phyloP scores from a whole-genome alignment of 2,888 invertebrate species.

The Eupithecia inturbata region DNA sequence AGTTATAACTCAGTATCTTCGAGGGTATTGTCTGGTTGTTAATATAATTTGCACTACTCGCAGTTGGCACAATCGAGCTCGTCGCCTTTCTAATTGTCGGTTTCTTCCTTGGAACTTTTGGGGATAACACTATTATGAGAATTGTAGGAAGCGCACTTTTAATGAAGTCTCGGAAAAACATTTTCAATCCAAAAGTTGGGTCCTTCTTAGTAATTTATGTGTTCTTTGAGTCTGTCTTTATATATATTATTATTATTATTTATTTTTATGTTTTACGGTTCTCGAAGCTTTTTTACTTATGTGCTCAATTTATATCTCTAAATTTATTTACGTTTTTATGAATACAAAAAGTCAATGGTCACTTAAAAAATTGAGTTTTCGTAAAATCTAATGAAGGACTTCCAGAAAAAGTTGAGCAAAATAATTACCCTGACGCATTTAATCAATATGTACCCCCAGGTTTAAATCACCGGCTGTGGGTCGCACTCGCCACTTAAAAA shows the following conservation, averaged over 20 bases:
- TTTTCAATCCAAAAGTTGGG: neutral
- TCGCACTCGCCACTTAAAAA: slow-evolving; percentile 62
- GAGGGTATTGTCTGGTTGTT: slow-evolving; percentile 54
- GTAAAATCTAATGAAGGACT: slow-evolving; percentile 3
- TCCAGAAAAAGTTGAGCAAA: slow-evolving; percentile 22
- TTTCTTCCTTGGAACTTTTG: slow-evolving; percentile 59
- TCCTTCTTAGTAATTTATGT: neutral
- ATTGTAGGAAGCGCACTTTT: slow-evolving; percentile 37
- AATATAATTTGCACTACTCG: slow-evolving; percentile 69
- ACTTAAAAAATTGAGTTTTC: neutral
- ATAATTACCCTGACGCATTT: slow-evolving; percentile 26
- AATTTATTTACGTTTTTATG: neutral
- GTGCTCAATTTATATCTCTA: neutral
- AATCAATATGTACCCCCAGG: slow-evolving; percentile 41
- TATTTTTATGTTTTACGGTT: neutral
- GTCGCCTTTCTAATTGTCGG: slow-evolving; percentile 72
- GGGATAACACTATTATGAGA: slow-evolving; percentile 57
- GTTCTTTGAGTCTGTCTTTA: neutral
- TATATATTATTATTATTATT: too few relatives aligned
- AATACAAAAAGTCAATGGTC: neutral
- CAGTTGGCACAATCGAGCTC: slow-evolving; percentile 67
- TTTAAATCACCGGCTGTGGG: slow-evolving; percentile 62
- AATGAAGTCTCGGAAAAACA: slow-evolving; percentile 36
- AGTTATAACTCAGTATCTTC: slow-evolving; percentile 25
- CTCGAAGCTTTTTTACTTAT: neutral